phyloP scores from a whole-genome alignment of 2,113 vertebrate species.

The Etia nguti region DNA sequence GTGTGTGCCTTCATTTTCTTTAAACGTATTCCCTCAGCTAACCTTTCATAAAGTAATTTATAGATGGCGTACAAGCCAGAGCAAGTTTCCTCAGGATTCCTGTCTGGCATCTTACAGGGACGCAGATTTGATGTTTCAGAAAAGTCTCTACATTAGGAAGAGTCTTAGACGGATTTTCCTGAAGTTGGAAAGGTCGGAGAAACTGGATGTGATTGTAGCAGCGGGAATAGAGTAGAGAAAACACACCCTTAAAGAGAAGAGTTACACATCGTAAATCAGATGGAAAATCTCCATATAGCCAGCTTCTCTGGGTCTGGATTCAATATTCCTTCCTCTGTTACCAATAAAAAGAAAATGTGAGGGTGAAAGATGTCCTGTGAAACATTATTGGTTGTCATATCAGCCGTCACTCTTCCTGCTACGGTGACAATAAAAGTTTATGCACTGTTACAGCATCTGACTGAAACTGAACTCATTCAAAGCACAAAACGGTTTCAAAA shows the following conservation, averaged over 20 bases:
- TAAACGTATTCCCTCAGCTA: not conserved
- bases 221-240: constrained; percentile 35
- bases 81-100: not conserved
- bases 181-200: not conserved
- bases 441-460: not conserved
- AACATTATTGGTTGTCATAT: constrained; percentile 28
- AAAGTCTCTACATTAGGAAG: not conserved
- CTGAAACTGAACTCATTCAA: not conserved
- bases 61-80: not conserved
- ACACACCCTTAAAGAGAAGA: constrained; percentile 31
- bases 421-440: constrained; percentile 4
- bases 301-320: constrained; percentile 31
- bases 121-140: not conserved
- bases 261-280: constrained; percentile 56
- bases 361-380: constrained; percentile 28
- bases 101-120: not conserved
- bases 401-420: not conserved
- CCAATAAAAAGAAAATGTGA: constrained; percentile 26
- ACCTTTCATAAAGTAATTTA: not conserved
- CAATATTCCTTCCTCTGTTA: constrained; percentile 35
- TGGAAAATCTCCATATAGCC: constrained; percentile 1
- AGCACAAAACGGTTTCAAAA: not conserved
- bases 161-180: not conserved
- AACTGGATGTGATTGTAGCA: constrained; percentile 13
- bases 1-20: not conserved